phyloP scores from a whole-genome alignment of 1,140 invertebrate genomes.

The Oscheius sp. region DNA sequence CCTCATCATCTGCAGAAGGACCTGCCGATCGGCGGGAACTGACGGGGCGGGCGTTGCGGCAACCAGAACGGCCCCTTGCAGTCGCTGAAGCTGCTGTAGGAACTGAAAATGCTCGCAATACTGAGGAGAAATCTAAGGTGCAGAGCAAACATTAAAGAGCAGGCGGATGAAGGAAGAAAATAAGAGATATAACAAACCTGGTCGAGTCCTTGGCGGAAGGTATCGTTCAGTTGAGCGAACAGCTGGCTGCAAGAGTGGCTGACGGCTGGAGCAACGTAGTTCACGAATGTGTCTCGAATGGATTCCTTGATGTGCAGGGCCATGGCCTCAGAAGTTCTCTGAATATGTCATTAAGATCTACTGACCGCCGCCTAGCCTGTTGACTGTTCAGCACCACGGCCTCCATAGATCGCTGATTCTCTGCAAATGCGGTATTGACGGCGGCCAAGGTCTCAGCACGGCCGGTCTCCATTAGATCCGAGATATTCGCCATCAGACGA shows the following conservation, averaged over 20 bases:
- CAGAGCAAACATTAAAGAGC: too few relatives aligned
- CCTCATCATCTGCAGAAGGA: slow-evolving; percentile 72
- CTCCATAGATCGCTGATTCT: slow-evolving; percentile 3
- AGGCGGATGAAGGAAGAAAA: slow-evolving; percentile 61
- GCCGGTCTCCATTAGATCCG: slow-evolving; percentile 19
- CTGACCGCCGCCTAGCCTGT: neutral
- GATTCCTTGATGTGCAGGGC: neutral
- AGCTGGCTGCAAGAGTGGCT: slow-evolving; percentile 61
- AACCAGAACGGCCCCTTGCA: slow-evolving; percentile 61
- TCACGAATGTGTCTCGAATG: neutral
- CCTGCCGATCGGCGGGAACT: slow-evolving; percentile 65
- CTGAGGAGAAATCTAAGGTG: slow-evolving; percentile 25
- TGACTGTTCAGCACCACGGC: slow-evolving; percentile 11
- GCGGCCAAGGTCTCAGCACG: slow-evolving; percentile 7
- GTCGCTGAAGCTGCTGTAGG: slow-evolving; percentile 63
- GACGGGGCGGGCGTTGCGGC: slow-evolving; percentile 49
- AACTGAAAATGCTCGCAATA: slow-evolving; percentile 60
- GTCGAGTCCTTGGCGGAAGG: slow-evolving; percentile 78
- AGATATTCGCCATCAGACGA: slow-evolving; percentile 22
- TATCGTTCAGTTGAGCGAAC: slow-evolving; percentile 81
- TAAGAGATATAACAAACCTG: slow-evolving; percentile 64
- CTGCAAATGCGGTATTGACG: slow-evolving; percentile 6
- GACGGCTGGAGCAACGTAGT: slow-evolving; percentile 1
- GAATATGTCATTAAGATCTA: neutral
- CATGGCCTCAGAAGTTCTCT: too few relatives aligned